Conservation (phyloP, 1,140 invertebrate genomes). For the Lucilia cuprina region DNA sequence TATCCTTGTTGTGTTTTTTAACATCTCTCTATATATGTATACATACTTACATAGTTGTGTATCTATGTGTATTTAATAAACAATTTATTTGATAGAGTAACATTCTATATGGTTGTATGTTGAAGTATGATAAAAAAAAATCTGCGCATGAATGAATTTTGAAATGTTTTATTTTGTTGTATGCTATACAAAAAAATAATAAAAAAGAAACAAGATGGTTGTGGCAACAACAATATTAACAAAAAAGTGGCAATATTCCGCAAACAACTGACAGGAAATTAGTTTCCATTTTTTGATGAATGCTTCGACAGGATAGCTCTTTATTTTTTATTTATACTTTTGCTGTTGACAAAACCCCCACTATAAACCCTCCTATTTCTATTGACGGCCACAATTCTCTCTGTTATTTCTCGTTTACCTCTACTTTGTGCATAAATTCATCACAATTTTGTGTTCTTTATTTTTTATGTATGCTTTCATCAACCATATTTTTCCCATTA, state of each 20-base stretch:
- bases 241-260: conserved; percentile 24
- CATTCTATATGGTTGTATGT: not conserved
- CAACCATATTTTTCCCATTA: conserved; percentile 15
- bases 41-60: not conserved
- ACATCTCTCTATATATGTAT: not conserved
- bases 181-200: not conserved
- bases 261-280: conserved; percentile 61
- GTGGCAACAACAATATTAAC: not conserved
- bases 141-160: conserved; percentile 34
- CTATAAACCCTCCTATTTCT: not conserved
- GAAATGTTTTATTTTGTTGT: conserved; percentile 7
- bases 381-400: not conserved
- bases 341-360: not conserved
- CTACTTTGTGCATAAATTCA: not conserved
- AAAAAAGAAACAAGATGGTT: conserved; percentile 15
- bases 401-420: conserved; percentile 39
- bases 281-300: conserved; percentile 62
- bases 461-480: not conserved
- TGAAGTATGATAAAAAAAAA: conserved; percentile 1
- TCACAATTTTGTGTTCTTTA: not conserved
- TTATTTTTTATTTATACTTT: conserved; percentile 42
- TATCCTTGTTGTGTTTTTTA: not conserved
- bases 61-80: not conserved
- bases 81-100: conserved; percentile 28
- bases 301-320: conserved; percentile 59